A percentile compares a stretch with the other conserved stretches of the same genome.
Evolutionary conservation across 2,888 invertebrate genomes (phyloP).

Genomic region (Oscheius sp.): DNA sequence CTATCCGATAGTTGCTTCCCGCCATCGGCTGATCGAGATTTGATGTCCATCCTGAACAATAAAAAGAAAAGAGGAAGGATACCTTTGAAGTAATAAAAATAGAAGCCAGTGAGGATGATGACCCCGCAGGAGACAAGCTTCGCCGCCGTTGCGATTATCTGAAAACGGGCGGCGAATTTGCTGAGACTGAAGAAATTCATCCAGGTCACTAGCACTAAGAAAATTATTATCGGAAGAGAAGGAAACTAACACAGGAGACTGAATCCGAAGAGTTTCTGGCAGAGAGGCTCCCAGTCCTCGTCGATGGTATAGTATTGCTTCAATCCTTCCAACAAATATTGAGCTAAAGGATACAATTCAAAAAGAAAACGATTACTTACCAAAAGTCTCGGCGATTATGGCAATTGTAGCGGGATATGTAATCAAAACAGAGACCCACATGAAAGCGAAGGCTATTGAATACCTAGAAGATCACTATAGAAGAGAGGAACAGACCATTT

Average conservation of each 20-base stretch:
- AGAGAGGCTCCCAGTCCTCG: slow-evolving; percentile 54
- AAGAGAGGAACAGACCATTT: slow-evolving; percentile 44
- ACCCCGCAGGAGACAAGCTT: slow-evolving; percentile 64
- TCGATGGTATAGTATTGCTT: slow-evolving; percentile 49
- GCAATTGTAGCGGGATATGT: slow-evolving; percentile 69
- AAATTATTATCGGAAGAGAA: neutral
- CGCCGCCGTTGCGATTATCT: slow-evolving; percentile 67
- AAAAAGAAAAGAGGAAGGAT: neutral
- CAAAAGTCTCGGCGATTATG: slow-evolving; percentile 68
- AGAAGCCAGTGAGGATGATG: slow-evolving; percentile 68
- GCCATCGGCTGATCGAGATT: slow-evolving; percentile 59
- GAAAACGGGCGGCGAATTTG: slow-evolving; percentile 67
- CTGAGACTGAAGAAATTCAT: slow-evolving; percentile 69
- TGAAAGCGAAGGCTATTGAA: slow-evolving; percentile 65
- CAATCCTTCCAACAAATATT: slow-evolving; percentile 60
- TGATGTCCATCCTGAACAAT: slow-evolving; percentile 48
- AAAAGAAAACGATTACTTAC: no score
- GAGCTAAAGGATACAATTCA: no score
- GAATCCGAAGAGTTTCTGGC: slow-evolving; percentile 68
- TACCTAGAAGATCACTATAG: slow-evolving; percentile 32
- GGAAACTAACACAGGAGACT: slow-evolving; percentile 60
- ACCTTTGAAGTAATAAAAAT: slow-evolving; percentile 67
- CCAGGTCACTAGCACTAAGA: slow-evolving; percentile 67
- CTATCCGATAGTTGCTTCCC: slow-evolving; percentile 57
- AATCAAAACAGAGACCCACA: slow-evolving; percentile 69